Percentiles rank a stretch among this genome's conserved stretches.
Conservation (phyloP, 2,888 invertebrate species). For the Octodonta nipae region DNA sequence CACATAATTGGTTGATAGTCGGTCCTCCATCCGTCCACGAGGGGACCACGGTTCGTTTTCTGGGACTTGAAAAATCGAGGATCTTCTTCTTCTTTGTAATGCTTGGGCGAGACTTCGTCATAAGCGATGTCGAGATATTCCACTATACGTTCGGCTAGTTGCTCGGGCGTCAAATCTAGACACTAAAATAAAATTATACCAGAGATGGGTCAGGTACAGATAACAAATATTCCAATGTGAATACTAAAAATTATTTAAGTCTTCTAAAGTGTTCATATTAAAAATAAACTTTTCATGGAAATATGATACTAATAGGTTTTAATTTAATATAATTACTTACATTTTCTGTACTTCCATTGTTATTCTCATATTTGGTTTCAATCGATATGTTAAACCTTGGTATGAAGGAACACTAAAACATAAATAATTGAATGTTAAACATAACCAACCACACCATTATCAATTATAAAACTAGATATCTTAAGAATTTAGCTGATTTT, state of each 20-base stretch:
- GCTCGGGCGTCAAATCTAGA: conserved; percentile 56
- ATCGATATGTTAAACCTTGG: conserved; percentile 76
- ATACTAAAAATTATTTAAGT: too few relatives aligned
- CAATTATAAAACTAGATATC: conserved; percentile 2
- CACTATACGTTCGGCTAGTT: conserved; percentile 57
- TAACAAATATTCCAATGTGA: too few relatives aligned
- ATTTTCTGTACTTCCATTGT: conserved; percentile 76
- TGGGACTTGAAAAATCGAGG: conserved; percentile 69
- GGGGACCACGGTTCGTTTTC: conserved; percentile 71
- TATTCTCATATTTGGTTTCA: conserved; percentile 79
- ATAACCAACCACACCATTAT: too few relatives aligned
- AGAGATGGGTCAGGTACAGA: background rate
- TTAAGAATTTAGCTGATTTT: background rate
- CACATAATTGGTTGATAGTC: conserved; percentile 74
- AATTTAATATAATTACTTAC: too few relatives aligned
- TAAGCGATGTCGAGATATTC: conserved; percentile 79
- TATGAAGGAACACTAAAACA: conserved; percentile 75
- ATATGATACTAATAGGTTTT: too few relatives aligned
- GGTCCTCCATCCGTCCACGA: conserved; percentile 71
- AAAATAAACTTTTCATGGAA: background rate
- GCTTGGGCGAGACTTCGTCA: conserved; percentile 71
- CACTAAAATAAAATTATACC: conserved; percentile 44
- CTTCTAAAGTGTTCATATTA: background rate
- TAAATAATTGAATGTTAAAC: too few relatives aligned
- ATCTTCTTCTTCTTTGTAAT: conserved; percentile 84